Percentiles rank a stretch among this genome's conserved stretches.
Conservation (phyloP, 2,888 invertebrate genomes). For the Pyrochroa serraticornis region DNA sequence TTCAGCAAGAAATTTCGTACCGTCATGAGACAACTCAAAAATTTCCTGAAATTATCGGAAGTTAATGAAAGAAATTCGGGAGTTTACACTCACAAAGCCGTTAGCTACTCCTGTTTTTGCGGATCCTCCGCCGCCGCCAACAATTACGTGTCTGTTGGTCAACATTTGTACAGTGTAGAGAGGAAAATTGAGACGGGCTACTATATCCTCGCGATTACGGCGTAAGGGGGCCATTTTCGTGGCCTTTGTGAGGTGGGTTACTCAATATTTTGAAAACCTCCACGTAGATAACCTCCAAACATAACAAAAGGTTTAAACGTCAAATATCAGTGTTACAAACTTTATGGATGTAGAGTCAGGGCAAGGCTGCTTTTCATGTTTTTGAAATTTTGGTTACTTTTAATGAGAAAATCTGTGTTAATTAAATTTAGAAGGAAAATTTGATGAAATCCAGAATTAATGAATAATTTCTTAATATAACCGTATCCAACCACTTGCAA, state of each 20-base stretch:
- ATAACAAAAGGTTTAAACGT: slow-evolving; percentile 1
- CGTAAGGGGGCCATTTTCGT: slow-evolving; percentile 65
- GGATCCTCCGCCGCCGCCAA: slow-evolving; percentile 97
- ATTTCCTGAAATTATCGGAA: slow-evolving; percentile 74
- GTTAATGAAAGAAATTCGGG: not conserved
- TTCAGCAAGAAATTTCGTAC: slow-evolving; percentile 80
- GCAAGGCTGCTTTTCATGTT: too few relatives aligned
- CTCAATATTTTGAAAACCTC: slow-evolving; percentile 38
- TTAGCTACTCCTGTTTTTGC: slow-evolving; percentile 97
- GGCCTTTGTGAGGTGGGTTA: not conserved
- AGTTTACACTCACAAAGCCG: slow-evolving; percentile 81
- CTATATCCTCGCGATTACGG: slow-evolving; percentile 70
- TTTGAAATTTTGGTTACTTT: too few relatives aligned
- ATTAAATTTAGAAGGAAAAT: too few relatives aligned
- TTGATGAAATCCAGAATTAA: too few relatives aligned
- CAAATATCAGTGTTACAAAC: too few relatives aligned
- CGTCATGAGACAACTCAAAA: slow-evolving; percentile 88
- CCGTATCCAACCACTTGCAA: too few relatives aligned
- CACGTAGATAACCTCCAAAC: slow-evolving; percentile 52
- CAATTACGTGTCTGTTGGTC: slow-evolving; percentile 90
- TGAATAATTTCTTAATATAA: too few relatives aligned
- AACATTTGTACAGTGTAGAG: slow-evolving; percentile 89
- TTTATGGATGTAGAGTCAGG: too few relatives aligned
- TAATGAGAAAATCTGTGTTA: too few relatives aligned
- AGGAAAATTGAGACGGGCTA: slow-evolving; percentile 92